These are phyloP conservation scores for Lichenostomus cassidix DNA, from an alignment of 2,113 vertebrate species.

Conservation along the genomic window DNA sequence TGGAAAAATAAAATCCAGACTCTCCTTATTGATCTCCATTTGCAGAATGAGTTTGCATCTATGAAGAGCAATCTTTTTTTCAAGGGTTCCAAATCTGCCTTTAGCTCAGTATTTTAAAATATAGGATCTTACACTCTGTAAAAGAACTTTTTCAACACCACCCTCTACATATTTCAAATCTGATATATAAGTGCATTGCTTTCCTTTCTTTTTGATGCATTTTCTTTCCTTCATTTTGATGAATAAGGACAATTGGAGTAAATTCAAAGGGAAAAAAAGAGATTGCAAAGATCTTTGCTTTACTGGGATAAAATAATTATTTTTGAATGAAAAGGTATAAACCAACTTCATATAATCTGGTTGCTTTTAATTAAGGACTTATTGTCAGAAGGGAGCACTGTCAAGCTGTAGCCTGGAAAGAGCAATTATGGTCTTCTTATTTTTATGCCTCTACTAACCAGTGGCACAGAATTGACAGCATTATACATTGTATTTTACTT, in stretches of 20 bases:
- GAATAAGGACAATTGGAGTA: not conserved
- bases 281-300: not conserved
- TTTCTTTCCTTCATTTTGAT: not conserved
- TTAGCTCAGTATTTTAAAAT: not conserved
- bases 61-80: not conserved
- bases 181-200: not conserved
- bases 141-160: not conserved
- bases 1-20: constrained; percentile 1
- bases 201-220: not conserved
- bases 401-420: not conserved
- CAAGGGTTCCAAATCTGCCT: not conserved
- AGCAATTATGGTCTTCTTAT: fast-evolving
- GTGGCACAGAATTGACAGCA: not conserved
- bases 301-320: not conserved
- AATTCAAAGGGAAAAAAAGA: not conserved
- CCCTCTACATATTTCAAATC: not conserved
- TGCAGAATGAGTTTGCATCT: not conserved
- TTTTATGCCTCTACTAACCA: not conserved
- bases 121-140: not conserved
- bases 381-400: not conserved
- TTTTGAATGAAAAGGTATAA: not conserved
- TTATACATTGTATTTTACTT: not conserved
- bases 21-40: not conserved
- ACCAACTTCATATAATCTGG: not conserved
- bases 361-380: not conserved